Evolutionary conservation across 2,113 vertebrate species (phyloP).

Genomic region (Neolamprologus sp.): DNA sequence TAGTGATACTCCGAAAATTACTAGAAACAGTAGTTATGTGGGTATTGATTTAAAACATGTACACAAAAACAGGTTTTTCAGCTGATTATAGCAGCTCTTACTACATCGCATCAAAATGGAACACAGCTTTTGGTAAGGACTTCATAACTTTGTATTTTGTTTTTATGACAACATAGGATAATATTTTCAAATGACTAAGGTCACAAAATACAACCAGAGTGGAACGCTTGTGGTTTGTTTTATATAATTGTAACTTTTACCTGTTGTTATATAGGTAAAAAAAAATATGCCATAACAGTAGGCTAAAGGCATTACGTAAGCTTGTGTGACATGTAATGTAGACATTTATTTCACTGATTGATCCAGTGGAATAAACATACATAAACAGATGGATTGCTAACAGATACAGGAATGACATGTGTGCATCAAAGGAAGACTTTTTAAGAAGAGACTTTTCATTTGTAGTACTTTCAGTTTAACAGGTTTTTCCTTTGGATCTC

Average conservation of each 20-base stretch:
- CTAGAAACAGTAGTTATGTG: neutral
- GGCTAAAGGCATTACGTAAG: neutral
- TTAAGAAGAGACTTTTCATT: neutral
- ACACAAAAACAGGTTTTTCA: neutral
- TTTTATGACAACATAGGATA: neutral
- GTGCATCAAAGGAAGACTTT: neutral
- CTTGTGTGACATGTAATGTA: neutral
- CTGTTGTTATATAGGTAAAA: neutral
- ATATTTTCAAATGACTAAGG: neutral
- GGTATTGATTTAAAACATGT: neutral
- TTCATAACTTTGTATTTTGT: neutral
- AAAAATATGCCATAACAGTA: neutral
- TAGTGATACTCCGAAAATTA: neutral
- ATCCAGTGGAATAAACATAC: neutral
- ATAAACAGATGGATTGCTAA: neutral
- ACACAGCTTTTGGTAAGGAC: neutral
- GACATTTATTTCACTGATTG: neutral
- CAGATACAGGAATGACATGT: neutral
- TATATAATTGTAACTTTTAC: neutral
- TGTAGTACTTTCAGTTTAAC: neutral
- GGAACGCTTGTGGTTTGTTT: neutral
- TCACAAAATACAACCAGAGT: neutral
- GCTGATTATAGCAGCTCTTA: neutral
- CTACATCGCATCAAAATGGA: neutral
- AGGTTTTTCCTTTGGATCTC: neutral